A percentile compares a stretch with the other conserved stretches of the same genome.
phyloP scores from a whole-genome alignment of 2,888 invertebrate species.

The Diaprepes abbreviatus region DNA sequence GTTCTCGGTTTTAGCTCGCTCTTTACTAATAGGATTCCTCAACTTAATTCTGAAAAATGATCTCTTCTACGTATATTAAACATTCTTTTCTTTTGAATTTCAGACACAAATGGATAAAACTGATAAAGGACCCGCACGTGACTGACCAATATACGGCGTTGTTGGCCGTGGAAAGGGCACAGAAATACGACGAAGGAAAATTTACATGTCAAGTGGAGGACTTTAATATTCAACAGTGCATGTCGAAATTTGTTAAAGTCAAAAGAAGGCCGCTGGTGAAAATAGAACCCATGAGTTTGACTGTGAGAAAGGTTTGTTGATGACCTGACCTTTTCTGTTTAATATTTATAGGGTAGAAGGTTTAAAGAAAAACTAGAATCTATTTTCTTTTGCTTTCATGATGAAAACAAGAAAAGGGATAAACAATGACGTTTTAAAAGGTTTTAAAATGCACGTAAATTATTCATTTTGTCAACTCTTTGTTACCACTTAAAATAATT shows the following conservation, averaged over 20 bases:
- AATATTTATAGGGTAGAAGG: constrained; percentile 27
- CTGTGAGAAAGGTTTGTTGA: constrained; percentile 75
- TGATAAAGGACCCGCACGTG: constrained; percentile 67
- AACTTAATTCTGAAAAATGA: constrained; percentile 31
- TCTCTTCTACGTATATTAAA: constrained; percentile 38
- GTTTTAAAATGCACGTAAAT: no score
- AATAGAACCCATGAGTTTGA: constrained; percentile 78
- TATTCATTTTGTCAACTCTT: no score
- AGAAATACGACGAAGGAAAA: constrained; percentile 79
- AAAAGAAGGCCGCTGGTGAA: constrained; percentile 76
- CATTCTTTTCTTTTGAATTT: constrained; percentile 46
- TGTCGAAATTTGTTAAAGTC: constrained; percentile 74
- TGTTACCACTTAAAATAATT: no score
- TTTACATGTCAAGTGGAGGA: constrained; percentile 86
- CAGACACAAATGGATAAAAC: constrained; percentile 79
- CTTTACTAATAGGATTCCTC: not conserved
- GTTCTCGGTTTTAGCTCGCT: no score
- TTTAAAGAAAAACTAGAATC: constrained; percentile 3
- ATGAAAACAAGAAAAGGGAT: no score
- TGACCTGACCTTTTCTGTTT: constrained; percentile 22
- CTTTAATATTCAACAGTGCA: constrained; percentile 78
- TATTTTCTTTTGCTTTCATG: no score
- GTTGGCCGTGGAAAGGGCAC: constrained; percentile 79
- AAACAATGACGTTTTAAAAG: no score
- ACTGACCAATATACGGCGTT: constrained; percentile 77